Conservation (phyloP, 2,888 invertebrate species). For the Ectemnius continuus region DNA sequence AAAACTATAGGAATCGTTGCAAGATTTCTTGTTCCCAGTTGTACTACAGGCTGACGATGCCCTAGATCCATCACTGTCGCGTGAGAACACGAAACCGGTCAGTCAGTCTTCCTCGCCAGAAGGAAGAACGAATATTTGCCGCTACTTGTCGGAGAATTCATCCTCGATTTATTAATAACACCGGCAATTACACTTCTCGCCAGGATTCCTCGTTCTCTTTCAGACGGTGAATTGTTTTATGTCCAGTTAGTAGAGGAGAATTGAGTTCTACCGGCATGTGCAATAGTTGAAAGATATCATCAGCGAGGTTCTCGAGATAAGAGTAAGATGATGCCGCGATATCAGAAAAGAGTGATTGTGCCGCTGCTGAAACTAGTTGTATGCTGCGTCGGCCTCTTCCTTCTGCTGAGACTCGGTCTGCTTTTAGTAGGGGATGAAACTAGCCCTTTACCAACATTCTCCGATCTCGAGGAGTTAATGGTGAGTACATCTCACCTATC, state of each 20-base stretch:
- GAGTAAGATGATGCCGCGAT: slow-evolving; percentile 28
- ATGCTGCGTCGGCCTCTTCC: slow-evolving; percentile 22
- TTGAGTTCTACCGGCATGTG: no score
- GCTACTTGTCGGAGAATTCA: slow-evolving; percentile 22
- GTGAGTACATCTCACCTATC: slow-evolving; percentile 39
- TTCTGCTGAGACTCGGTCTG: slow-evolving; percentile 24
- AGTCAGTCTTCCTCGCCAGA: slow-evolving; percentile 40
- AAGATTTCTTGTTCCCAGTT: neutral
- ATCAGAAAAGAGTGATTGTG: slow-evolving; percentile 16
- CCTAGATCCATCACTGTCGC: slow-evolving; percentile 53
- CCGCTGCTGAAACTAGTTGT: slow-evolving; percentile 26
- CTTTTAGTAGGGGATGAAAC: slow-evolving; percentile 28
- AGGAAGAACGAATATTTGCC: slow-evolving; percentile 36
- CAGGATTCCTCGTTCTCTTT: neutral
- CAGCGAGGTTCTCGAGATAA: neutral
- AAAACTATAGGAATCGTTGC: no score
- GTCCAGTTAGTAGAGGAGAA: no score
- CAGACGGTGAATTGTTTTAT: no score
- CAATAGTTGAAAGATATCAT: no score
- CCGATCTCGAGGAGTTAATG: slow-evolving; percentile 45
- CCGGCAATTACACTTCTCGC: no score
- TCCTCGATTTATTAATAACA: neutral
- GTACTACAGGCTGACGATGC: slow-evolving; percentile 32
- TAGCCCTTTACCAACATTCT: neutral
- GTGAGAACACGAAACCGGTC: slow-evolving; percentile 52